Evolutionary conservation across 37 sponge, comb jelly and placozoan species (phyloP).

Genomic region (Spongia lamella): DNA sequence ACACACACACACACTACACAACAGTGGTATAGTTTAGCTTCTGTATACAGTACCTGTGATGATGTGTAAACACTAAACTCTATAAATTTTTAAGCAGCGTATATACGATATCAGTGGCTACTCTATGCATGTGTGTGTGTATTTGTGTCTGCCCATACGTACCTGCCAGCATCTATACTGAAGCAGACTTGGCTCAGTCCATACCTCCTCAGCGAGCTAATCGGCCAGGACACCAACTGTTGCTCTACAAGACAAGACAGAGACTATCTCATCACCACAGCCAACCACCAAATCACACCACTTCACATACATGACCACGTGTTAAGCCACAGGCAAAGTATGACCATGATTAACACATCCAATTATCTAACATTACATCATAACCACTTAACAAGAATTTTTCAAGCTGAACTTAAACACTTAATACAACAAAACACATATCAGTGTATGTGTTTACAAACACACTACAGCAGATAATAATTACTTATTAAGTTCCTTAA

Average conservation of each 20-base stretch:
- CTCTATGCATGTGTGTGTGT: neutral
- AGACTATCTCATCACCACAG: neutral
- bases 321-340: neutral
- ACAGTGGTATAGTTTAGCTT: too few relatives aligned
- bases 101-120: too few relatives aligned
- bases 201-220: constrained; percentile 65
- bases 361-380: neutral
- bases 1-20: too few relatives aligned
- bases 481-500: too few relatives aligned
- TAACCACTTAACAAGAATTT: neutral
- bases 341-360: neutral
- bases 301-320: neutral
- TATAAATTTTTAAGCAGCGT: too few relatives aligned
- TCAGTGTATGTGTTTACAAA: too few relatives aligned
- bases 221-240: constrained; percentile 59
- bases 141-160: neutral
- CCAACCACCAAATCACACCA: neutral
- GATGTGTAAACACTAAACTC: too few relatives aligned
- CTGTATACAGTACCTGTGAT: too few relatives aligned
- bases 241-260: constrained; percentile 34
- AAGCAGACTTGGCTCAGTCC: constrained; percentile 71
- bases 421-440: too few relatives aligned
- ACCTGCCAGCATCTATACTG: constrained; percentile 81
- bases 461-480: too few relatives aligned
- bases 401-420: neutral